phyloP scores from a whole-genome alignment of 2,888 invertebrate species.

The Phengaris alcon region DNA sequence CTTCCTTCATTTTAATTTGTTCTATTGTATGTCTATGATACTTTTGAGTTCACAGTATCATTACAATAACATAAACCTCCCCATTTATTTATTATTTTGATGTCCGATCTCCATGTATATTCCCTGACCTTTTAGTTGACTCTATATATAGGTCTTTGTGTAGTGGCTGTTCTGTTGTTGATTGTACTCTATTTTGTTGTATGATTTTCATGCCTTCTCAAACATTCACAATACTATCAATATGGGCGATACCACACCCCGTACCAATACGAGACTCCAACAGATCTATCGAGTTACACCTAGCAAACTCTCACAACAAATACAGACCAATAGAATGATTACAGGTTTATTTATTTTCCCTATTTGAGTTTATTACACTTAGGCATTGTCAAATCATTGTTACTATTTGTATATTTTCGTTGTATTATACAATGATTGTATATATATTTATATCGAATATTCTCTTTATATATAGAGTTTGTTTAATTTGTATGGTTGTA shows the following conservation, averaged over 20 bases:
- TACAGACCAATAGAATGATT: conserved; percentile 54
- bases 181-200: conserved; percentile 78
- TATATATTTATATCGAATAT: conserved; percentile 34
- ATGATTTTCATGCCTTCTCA: conserved; percentile 77
- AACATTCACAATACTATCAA: conserved; percentile 78
- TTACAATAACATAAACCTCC: conserved; percentile 46
- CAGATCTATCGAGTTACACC: conserved; percentile 77
- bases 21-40: conserved; percentile 29
- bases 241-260: conserved; percentile 73
- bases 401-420: conserved; percentile 33
- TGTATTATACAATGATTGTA: conserved; percentile 41
- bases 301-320: conserved; percentile 74
- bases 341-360: conserved; percentile 40
- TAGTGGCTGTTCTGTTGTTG: conserved; percentile 81
- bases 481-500: conserved; percentile 42
- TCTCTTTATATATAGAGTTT: conserved; percentile 36
- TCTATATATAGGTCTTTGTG: conserved; percentile 70
- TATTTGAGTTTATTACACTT: conserved; percentile 29
- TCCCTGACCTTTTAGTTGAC: conserved; percentile 71
- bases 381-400: conserved; percentile 7
- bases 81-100: conserved; percentile 54
- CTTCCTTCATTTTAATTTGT: conserved; percentile 42
- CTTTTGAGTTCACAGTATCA: conserved; percentile 29
- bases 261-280: conserved; percentile 75
- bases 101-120: conserved; percentile 41